Evolutionary conservation across 1,140 invertebrate genomes (phyloP).

Genomic region (Bombus huntii): DNA sequence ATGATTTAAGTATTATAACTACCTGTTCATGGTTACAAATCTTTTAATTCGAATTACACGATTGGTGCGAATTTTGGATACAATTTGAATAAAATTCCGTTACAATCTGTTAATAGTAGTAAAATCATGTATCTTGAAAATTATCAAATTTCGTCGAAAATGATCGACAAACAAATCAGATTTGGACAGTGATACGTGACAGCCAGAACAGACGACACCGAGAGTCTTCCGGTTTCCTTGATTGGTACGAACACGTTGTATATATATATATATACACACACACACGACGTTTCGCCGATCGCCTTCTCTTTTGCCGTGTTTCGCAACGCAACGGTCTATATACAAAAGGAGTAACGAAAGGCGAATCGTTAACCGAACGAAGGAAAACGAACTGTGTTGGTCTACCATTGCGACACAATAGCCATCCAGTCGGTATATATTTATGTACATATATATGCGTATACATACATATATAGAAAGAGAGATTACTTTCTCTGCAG

Average conservation of each 20-base stretch:
- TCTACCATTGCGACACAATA: constrained; percentile 63
- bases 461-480: constrained; percentile 4
- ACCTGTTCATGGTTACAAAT: no score
- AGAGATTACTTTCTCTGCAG: constrained; percentile 67
- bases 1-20: no score
- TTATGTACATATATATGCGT: constrained; percentile 4
- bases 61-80: no score
- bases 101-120: no score
- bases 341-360: constrained; percentile 19
- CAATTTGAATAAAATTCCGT: no score
- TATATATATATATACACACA: not conserved
- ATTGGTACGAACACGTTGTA: not conserved
- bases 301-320: not conserved
- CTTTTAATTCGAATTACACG: no score
- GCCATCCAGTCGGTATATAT: constrained; percentile 24
- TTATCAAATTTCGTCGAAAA: no score
- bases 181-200: not conserved
- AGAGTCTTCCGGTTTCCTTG: not conserved
- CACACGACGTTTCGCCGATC: not conserved
- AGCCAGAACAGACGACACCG: not conserved
- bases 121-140: no score
- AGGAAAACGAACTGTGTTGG: constrained; percentile 17
- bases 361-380: constrained; percentile 56
- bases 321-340: not conserved
- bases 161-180: no score